Evolutionary conservation across 2,888 invertebrate genomes (phyloP).

Genomic region (Netelia inedita): DNA sequence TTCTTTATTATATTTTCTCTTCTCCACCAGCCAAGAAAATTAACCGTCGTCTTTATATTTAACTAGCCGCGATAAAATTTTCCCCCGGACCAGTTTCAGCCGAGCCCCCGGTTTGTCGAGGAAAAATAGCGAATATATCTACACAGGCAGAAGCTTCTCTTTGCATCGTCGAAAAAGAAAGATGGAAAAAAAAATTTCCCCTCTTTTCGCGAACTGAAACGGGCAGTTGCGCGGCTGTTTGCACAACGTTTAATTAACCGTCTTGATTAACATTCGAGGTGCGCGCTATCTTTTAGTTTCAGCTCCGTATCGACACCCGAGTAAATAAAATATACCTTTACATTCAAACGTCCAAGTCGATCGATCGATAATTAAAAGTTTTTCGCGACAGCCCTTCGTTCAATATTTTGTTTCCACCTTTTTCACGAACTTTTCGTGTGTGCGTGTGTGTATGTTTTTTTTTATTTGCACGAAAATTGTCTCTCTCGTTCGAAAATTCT

Average conservation of each 20-base stretch:
- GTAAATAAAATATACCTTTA: neutral
- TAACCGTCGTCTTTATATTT: no score
- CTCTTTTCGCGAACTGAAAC: constrained; percentile 8
- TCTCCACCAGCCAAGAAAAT: no score
- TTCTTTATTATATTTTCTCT: constrained; percentile 2
- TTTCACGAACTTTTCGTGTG: neutral
- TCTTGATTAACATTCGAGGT: constrained; percentile 49
- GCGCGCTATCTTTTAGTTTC: constrained; percentile 3
- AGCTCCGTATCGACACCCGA: no score
- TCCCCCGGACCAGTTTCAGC: neutral
- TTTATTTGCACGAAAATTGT: neutral
- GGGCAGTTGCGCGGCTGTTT: constrained; percentile 32
- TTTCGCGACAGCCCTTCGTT: neutral
- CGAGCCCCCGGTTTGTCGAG: constrained; percentile 16
- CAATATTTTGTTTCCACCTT: neutral
- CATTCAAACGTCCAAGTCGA: neutral
- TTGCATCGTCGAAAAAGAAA: neutral
- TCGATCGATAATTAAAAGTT: neutral
- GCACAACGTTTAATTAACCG: constrained; percentile 54
- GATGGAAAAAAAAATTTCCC: neutral
- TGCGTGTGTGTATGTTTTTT: neutral
- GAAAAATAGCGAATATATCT: constrained; percentile 46
- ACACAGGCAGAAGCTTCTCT: constrained; percentile 2
- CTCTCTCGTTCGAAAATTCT: constrained; percentile 28
- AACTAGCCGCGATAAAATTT: constrained; percentile 9